Evolutionary conservation across 2,797 vertebrate species (phyloP).

Genomic region (Glossophaga mutica): DNA sequence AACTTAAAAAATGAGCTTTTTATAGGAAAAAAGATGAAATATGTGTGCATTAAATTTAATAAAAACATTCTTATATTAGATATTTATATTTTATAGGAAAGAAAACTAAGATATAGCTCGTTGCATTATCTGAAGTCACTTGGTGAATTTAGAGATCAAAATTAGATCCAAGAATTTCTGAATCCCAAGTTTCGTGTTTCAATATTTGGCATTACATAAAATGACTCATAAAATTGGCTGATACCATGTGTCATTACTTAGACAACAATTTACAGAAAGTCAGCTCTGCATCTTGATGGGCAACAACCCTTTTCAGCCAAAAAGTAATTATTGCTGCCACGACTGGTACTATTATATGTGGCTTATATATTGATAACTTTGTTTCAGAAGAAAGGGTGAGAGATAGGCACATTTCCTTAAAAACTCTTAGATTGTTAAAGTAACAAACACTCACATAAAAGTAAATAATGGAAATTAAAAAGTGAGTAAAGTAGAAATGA

Average conservation of each 20-base stretch:
- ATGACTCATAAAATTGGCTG: conserved; percentile 60
- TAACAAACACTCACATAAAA: background rate
- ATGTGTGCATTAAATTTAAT: background rate
- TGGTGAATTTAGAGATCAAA: conserved; percentile 18
- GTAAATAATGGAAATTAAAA: conserved; percentile 4
- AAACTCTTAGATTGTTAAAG: conserved; percentile 16
- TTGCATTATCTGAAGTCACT: conserved; percentile 1
- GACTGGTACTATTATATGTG: background rate
- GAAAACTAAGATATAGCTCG: conserved; percentile 51
- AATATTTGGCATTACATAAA: conserved; percentile 53
- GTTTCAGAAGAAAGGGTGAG: background rate
- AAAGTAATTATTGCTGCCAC: conserved; percentile 48
- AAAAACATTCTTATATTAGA: conserved; percentile 21
- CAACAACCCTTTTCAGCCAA: conserved; percentile 50
- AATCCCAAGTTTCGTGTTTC: conserved; percentile 51
- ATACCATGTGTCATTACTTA: conserved; percentile 59
- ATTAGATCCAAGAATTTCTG: conserved; percentile 42
- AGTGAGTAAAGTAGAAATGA: conserved; percentile 3
- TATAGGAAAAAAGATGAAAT: background rate
- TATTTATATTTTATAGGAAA: conserved; percentile 65
- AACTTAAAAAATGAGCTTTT: conserved; percentile 41
- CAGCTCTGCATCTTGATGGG: conserved; percentile 62
- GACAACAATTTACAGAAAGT: conserved; percentile 63
- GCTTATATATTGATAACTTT: background rate
- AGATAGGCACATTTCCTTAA: background rate